These are phyloP conservation scores for Oreotragus oreotragus DNA, from an alignment of 2,113 vertebrate species.

Conservation along the genomic window DNA sequence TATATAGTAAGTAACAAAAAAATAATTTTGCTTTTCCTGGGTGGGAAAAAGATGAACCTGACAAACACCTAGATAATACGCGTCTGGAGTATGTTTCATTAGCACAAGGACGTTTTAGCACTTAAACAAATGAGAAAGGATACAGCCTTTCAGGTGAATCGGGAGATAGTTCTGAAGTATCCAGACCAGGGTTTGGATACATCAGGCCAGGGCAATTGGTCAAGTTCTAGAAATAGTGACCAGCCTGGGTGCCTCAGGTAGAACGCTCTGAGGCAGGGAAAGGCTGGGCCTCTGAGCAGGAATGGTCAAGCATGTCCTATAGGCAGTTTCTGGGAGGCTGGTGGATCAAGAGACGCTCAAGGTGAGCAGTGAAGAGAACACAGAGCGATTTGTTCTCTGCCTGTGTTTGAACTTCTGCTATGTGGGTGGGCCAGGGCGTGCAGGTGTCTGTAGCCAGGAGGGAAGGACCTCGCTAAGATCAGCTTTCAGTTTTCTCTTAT, in stretches of 20 bases:
- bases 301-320: neutral
- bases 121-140: constrained; percentile 11
- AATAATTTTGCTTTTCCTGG: neutral
- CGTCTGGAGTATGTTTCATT: neutral
- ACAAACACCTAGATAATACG: neutral
- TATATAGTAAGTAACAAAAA: neutral
- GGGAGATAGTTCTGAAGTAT: neutral
- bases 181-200: neutral
- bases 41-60: neutral
- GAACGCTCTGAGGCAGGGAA: neutral
- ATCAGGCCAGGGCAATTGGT: neutral
- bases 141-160: neutral
- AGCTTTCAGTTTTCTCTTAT: constrained; percentile 64
- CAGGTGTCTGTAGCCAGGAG: constrained; percentile 60
- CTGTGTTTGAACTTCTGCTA: constrained; percentile 31
- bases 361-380: constrained; percentile 44
- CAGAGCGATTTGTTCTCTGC: constrained; percentile 53
- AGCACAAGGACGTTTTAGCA: neutral
- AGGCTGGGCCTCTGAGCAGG: neutral
- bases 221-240: neutral
- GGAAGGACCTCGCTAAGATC: constrained; percentile 53
- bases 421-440: constrained; percentile 63
- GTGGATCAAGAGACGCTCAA: constrained; percentile 26
- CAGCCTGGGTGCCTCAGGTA: neutral
- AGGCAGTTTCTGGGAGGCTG: neutral